A percentile compares a stretch with the other conserved stretches of the same genome.
Conservation (phyloP, 2,888 invertebrate species). For the Ormyrus labotus region DNA sequence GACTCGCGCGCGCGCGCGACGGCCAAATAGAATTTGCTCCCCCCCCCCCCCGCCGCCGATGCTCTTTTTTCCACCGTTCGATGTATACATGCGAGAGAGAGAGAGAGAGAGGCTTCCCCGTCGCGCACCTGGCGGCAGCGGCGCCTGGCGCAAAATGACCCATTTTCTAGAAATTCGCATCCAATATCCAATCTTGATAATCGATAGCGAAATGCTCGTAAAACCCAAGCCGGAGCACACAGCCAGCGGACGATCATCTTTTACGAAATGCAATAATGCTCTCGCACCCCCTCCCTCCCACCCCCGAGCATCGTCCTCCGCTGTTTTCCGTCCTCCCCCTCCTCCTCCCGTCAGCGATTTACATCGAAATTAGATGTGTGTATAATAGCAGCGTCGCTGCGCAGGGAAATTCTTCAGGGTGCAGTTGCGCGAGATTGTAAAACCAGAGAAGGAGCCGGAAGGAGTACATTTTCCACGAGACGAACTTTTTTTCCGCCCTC, state of each 20-base stretch:
- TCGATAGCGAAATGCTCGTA: slow-evolving; percentile 54
- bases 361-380: slow-evolving; percentile 42
- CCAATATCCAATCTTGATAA: slow-evolving; percentile 56
- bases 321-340: neutral
- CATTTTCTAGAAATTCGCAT: slow-evolving; percentile 56
- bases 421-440: no score
- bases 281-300: neutral
- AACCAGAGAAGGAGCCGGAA: no score
- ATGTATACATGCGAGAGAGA: neutral
- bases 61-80: neutral
- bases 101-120: neutral
- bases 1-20: slow-evolving; percentile 46
- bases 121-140: slow-evolving; percentile 17
- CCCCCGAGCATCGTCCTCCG: neutral
- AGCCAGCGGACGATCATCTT: slow-evolving; percentile 29
- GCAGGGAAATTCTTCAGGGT: no score
- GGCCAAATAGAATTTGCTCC: slow-evolving; percentile 58
- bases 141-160: slow-evolving; percentile 48
- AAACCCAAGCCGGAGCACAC: slow-evolving; percentile 1
- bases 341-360: slow-evolving; percentile 22
- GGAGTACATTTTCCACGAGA: no score
- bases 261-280: slow-evolving; percentile 50
- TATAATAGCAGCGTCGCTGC: no score
- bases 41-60: neutral
- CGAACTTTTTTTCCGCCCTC: no score